A percentile compares a stretch with the other conserved stretches of the same genome.
phyloP scores from a whole-genome alignment of 1,140 invertebrate genomes.

The Pararge aegeria region DNA sequence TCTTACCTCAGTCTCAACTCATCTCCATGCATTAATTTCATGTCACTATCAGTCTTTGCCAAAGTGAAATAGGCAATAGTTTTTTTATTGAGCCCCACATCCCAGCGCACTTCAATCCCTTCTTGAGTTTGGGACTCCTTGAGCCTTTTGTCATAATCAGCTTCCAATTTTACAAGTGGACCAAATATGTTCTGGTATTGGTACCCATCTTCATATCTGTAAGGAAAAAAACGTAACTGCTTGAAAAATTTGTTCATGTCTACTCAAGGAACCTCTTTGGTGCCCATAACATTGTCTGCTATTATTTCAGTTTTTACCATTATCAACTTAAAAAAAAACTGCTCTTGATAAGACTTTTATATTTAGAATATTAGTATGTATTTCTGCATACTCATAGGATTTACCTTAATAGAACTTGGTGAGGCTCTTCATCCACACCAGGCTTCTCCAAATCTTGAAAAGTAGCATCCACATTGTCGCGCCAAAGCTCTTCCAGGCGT shows the following conservation, averaged over 20 bases:
- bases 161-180: constrained; percentile 97
- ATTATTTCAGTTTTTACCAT: too few species aligned
- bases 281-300: too few species aligned
- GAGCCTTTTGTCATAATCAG: constrained; percentile 98
- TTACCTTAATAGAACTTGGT: constrained; percentile 93
- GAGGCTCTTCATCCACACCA: constrained; percentile 97
- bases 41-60: constrained; percentile 98
- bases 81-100: constrained; percentile 98
- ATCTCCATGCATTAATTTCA: constrained; percentile 99
- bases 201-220: constrained; percentile 97
- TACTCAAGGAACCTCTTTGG: too few species aligned
- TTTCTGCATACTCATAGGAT: too few species aligned
- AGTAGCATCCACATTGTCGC: constrained; percentile 98
- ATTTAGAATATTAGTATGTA: too few species aligned
- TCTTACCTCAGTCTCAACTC: constrained; percentile 89
- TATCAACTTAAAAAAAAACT: too few species aligned
- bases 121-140: constrained; percentile 99
- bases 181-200: constrained; percentile 99
- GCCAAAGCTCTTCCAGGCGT: constrained; percentile 99
- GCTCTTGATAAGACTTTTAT: too few species aligned
- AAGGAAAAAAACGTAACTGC: constrained; percentile 22
- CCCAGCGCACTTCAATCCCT: constrained; percentile 99
- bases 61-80: constrained; percentile 98
- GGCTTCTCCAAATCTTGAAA: constrained; percentile 99
- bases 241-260: too few species aligned